Percentiles rank a stretch among this genome's conserved stretches.
Evolutionary conservation across 2,113 vertebrate genomes (phyloP).

Genomic region (Muntiacus reevesi): DNA sequence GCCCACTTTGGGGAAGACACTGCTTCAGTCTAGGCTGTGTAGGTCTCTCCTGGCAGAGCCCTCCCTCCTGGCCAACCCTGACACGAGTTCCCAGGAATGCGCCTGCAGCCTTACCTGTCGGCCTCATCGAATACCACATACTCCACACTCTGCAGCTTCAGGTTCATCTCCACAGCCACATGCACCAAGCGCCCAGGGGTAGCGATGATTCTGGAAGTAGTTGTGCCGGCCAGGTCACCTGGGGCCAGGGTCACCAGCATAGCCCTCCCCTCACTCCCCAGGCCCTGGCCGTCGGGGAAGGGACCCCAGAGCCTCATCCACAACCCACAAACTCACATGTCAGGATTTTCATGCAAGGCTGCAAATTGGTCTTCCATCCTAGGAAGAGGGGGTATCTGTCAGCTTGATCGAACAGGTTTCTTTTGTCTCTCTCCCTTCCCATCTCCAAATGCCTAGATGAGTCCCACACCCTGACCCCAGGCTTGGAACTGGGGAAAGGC

Average conservation of each 20-base stretch:
- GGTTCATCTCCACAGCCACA: slow-evolving; percentile 93
- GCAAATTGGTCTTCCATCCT: slow-evolving; percentile 99
- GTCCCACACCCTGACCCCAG: background rate
- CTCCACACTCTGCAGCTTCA: slow-evolving; percentile 92
- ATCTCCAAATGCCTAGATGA: background rate
- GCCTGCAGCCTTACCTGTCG: slow-evolving; percentile 86
- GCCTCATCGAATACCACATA: slow-evolving; percentile 98
- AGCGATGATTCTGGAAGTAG: slow-evolving; percentile 90
- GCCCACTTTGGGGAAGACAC: background rate
- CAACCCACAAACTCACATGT: slow-evolving; percentile 88
- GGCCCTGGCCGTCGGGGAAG: background rate
- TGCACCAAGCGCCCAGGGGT: slow-evolving; percentile 97
- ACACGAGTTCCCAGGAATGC: fast-evolving
- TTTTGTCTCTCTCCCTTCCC: background rate
- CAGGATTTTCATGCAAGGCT: slow-evolving; percentile 96
- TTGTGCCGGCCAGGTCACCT: background rate
- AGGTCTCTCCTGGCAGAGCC: background rate
- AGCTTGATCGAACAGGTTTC: background rate
- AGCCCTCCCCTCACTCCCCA: fast-evolving
- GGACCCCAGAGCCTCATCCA: background rate
- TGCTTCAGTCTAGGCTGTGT: fast-evolving
- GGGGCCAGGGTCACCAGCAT: fast-evolving
- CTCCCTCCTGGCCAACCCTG: background rate
- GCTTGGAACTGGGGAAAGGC: background rate
- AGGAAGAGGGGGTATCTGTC: background rate